A percentile compares a stretch with the other conserved stretches of the same genome.
Evolutionary conservation across 2,113 vertebrate genomes (phyloP).

Genomic region (Garra rufa): DNA sequence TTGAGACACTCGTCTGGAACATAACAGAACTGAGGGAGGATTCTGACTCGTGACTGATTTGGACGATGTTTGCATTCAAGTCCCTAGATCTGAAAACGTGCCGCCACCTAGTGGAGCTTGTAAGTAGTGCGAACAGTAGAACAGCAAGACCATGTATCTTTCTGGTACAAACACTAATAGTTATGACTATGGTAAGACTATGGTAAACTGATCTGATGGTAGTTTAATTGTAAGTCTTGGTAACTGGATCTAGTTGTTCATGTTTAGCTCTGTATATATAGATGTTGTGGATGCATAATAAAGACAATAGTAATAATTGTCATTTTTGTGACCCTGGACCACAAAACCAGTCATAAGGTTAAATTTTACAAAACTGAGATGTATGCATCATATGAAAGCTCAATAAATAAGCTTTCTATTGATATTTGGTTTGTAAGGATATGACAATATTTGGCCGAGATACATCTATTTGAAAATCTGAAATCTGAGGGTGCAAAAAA

Average conservation of each 20-base stretch:
- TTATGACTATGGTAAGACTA: too few relatives aligned
- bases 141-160: background rate
- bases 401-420: too few relatives aligned
- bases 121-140: background rate
- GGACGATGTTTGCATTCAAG: background rate
- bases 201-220: background rate
- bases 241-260: background rate
- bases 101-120: constrained; percentile 36
- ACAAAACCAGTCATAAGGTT: too few relatives aligned
- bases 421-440: too few relatives aligned
- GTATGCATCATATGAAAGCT: too few relatives aligned
- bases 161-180: background rate
- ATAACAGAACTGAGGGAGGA: background rate
- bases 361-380: too few relatives aligned
- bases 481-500: too few relatives aligned
- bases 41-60: background rate
- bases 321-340: too few relatives aligned
- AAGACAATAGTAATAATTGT: too few relatives aligned
- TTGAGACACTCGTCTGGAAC: background rate
- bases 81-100: constrained; percentile 3
- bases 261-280: background rate
- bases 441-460: too few relatives aligned
- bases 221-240: background rate
- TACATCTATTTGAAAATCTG: too few relatives aligned
- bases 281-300: background rate